Percentiles rank a stretch among this genome's conserved stretches.
phyloP scores from a whole-genome alignment of 1,140 invertebrate species.

The Periplaneta americana region DNA sequence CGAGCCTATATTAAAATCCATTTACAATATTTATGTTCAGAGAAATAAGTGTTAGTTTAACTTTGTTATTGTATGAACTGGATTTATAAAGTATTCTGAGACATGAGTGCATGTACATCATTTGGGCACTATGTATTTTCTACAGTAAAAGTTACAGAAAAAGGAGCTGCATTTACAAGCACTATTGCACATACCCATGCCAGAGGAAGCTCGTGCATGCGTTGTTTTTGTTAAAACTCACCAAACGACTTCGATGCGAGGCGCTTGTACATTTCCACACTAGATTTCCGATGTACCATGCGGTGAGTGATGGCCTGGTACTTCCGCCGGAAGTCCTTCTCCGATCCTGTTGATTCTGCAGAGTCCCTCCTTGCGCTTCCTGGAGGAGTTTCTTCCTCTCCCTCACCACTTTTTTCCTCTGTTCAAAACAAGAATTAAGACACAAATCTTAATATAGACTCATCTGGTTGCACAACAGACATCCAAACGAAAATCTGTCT shows the following conservation, averaged over 20 bases:
- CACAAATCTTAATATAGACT: too few species aligned
- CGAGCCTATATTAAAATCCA: too few species aligned
- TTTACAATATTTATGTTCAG: too few species aligned
- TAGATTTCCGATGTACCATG: slow-evolving; percentile 87
- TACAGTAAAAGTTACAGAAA: not conserved
- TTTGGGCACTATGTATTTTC: too few species aligned
- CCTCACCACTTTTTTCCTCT: slow-evolving; percentile 1
- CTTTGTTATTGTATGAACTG: too few species aligned
- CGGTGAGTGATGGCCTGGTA: slow-evolving; percentile 83
- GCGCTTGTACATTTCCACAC: slow-evolving; percentile 82
- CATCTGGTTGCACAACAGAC: too few species aligned
- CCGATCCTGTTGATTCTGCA: slow-evolving; percentile 75
- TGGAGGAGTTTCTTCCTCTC: not conserved
- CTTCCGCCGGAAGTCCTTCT: slow-evolving; percentile 77
- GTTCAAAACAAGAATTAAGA: not conserved
- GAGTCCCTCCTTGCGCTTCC: slow-evolving; percentile 42
- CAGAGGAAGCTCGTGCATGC: not conserved
- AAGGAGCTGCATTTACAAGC: too few species aligned
- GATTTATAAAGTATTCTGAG: too few species aligned
- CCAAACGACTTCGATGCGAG: slow-evolving; percentile 79
- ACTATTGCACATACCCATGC: not conserved
- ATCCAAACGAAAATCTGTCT: not conserved
- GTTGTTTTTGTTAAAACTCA: slow-evolving; percentile 41
- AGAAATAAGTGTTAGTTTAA: too few species aligned
- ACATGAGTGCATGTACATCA: too few species aligned